These are phyloP conservation scores for Dinomys branickii DNA, from an alignment of 2,113 vertebrate genomes.

Conservation along the genomic window DNA sequence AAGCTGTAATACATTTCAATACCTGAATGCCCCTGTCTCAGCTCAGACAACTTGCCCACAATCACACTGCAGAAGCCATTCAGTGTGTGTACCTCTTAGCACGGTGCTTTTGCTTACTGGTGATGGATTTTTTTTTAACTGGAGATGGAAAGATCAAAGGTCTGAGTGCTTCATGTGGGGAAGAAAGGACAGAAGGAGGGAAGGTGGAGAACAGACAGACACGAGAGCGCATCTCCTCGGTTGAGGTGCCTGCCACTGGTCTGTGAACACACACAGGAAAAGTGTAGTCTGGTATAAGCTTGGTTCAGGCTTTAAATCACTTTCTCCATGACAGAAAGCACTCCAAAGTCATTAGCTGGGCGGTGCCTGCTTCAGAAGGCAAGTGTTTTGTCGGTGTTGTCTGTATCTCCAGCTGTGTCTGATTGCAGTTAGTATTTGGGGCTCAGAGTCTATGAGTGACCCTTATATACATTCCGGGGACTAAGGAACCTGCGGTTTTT, in stretches of 20 bases:
- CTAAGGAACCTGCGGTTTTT: slow-evolving; percentile 34
- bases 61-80: neutral
- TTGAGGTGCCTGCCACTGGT: neutral
- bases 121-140: neutral
- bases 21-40: neutral
- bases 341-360: neutral
- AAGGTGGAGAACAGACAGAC: neutral
- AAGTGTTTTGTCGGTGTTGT: slow-evolving; percentile 34
- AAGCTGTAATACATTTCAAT: neutral
- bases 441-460: slow-evolving; percentile 55
- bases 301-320: neutral
- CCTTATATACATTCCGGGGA: slow-evolving; percentile 53
- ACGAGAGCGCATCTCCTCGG: neutral
- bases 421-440: slow-evolving; percentile 58
- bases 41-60: neutral
- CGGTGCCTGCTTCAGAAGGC: neutral
- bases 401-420: slow-evolving; percentile 65
- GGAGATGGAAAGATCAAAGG: neutral
- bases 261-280: neutral
- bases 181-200: neutral
- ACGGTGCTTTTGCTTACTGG: neutral
- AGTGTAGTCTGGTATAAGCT: neutral
- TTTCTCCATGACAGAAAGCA: neutral
- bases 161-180: neutral
- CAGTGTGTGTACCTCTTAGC: neutral